A percentile compares a stretch with the other conserved stretches of the same genome.
These are phyloP conservation scores for Anthrax anthrax DNA, from an alignment of 2,888 invertebrate genomes.

Conservation along the genomic window DNA sequence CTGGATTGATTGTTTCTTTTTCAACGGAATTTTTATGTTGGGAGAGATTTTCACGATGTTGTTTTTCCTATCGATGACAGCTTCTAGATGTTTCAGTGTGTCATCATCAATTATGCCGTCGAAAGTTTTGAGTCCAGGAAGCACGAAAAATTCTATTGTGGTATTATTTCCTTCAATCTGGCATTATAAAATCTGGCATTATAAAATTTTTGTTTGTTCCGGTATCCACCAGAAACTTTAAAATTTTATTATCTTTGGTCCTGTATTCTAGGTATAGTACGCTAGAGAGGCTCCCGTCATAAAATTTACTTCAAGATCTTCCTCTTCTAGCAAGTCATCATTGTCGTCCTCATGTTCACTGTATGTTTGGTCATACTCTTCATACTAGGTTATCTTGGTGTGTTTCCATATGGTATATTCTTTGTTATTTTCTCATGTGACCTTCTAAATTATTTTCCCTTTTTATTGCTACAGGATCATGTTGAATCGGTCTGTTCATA, in stretches of 20 bases:
- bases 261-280: constrained; percentile 1
- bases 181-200: not conserved
- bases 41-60: not conserved
- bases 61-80: not conserved
- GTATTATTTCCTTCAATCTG: not conserved
- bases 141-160: not conserved
- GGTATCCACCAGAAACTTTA: constrained; percentile 4
- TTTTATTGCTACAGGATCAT: not conserved
- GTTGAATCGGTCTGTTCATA: not conserved
- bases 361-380: not conserved
- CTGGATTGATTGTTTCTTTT: not conserved
- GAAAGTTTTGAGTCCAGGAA: not conserved
- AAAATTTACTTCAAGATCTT: constrained; percentile 3
- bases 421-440: no score
- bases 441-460: no score
- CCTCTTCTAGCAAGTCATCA: not conserved
- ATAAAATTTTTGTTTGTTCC: constrained; percentile 6
- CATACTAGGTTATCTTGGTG: no score
- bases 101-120: not conserved
- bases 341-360: not conserved
- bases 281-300: constrained; percentile 5
- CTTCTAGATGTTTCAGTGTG: not conserved
- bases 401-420: no score
- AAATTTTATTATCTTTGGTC: not conserved
- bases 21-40: not conserved